A percentile compares a stretch with the other conserved stretches of the same genome.
Evolutionary conservation across 2,113 vertebrate species (phyloP).

Genomic region (Myotis brandtii): DNA sequence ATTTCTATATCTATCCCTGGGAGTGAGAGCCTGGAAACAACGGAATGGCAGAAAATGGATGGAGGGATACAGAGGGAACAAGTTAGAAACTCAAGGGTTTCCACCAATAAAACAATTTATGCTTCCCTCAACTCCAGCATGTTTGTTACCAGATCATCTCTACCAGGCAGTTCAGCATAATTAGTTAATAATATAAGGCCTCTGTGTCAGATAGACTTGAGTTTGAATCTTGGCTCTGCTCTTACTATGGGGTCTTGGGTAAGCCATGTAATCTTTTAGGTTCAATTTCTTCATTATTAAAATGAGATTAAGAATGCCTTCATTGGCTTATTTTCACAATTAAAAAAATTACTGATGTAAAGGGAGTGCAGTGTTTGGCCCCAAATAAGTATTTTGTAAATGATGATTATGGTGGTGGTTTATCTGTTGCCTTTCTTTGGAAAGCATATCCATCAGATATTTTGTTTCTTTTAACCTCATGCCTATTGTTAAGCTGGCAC

Average conservation of each 20-base stretch:
- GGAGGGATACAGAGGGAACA: not conserved
- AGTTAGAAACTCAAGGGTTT: not conserved
- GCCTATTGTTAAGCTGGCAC: not conserved
- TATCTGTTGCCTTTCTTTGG: not conserved
- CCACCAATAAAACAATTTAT: not conserved
- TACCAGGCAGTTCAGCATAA: not conserved
- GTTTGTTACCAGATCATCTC: not conserved
- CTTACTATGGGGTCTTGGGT: not conserved
- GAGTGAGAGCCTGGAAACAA: not conserved
- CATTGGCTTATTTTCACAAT: not conserved
- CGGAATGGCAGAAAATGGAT: not conserved
- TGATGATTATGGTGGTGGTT: not conserved
- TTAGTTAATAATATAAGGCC: slow-evolving; percentile 2
- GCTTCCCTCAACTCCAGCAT: not conserved
- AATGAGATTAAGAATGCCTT: slow-evolving; percentile 3
- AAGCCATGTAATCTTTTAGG: not conserved
- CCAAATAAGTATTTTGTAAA: not conserved
- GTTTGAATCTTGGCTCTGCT: not conserved
- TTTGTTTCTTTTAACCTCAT: not conserved
- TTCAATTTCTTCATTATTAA: slow-evolving; percentile 23
- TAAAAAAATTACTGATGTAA: slow-evolving; percentile 17
- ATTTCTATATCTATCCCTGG: not conserved
- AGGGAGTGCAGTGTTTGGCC: not conserved
- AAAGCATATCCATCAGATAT: not conserved
- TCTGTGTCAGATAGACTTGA: not conserved